Evolutionary conservation across 1,140 invertebrate species (phyloP).

Genomic region (Muscidifurax raptorellus): DNA sequence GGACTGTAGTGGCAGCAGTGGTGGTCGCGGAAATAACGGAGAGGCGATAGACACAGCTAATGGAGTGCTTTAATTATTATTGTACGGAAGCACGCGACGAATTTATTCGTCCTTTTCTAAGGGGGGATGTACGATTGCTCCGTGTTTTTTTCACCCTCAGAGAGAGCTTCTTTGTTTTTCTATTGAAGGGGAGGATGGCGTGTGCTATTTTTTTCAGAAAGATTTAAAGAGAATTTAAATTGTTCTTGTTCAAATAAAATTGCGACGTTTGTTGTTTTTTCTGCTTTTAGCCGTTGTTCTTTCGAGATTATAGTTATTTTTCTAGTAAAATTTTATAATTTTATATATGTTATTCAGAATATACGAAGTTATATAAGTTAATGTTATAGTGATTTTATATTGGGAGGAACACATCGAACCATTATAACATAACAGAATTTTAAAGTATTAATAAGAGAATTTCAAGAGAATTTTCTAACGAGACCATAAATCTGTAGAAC

Average conservation of each 20-base stretch:
- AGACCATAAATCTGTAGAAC: too few relatives aligned
- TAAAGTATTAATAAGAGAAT: too few relatives aligned
- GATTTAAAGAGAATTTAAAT: background rate
- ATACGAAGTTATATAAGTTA: too few relatives aligned
- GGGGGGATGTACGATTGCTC: background rate
- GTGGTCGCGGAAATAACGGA: slow-evolving; percentile 15
- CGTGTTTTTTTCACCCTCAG: background rate
- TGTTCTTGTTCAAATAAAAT: background rate
- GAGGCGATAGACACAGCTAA: slow-evolving; percentile 11
- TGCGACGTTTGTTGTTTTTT: too few relatives aligned
- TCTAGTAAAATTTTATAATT: too few relatives aligned
- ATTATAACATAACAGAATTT: too few relatives aligned
- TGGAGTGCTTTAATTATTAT: slow-evolving; percentile 40
- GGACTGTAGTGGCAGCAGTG: background rate
- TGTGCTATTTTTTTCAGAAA: background rate
- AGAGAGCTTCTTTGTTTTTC: background rate
- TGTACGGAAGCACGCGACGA: background rate
- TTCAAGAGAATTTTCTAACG: too few relatives aligned
- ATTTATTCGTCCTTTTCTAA: background rate
- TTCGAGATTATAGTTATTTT: too few relatives aligned
- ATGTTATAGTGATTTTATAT: too few relatives aligned
- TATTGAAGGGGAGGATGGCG: background rate
- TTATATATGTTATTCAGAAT: too few relatives aligned
- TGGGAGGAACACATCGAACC: too few relatives aligned
- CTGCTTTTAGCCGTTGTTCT: too few relatives aligned